phyloP scores from a whole-genome alignment of 2,113 vertebrate genomes.

The Siphamia tubifer region DNA sequence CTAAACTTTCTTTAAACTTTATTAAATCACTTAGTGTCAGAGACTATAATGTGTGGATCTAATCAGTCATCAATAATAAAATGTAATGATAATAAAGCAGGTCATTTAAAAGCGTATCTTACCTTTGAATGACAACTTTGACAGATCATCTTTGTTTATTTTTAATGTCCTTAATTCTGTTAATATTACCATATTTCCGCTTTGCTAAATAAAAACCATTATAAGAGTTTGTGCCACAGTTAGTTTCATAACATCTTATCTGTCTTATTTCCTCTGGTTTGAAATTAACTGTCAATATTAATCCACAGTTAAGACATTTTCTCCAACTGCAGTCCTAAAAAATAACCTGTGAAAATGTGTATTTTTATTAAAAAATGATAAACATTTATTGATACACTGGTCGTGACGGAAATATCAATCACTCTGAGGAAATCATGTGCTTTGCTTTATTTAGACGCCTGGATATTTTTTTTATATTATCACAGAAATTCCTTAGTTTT shows the following conservation, averaged over 20 bases:
- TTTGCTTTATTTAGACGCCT: slow-evolving; percentile 29
- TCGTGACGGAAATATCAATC: slow-evolving; percentile 69
- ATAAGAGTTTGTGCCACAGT: slow-evolving; percentile 21
- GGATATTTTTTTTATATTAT: slow-evolving; percentile 26
- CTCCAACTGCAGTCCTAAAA: neutral
- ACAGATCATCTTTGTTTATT: slow-evolving; percentile 8
- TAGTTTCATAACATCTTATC: slow-evolving; percentile 43
- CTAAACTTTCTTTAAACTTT: slow-evolving; percentile 3
- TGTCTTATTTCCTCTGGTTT: slow-evolving; percentile 22
- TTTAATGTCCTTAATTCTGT: slow-evolving; percentile 13
- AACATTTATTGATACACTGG: slow-evolving; percentile 69
- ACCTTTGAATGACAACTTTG: slow-evolving; percentile 38
- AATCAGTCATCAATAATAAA: slow-evolving; percentile 53
- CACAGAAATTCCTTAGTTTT: slow-evolving; percentile 43
- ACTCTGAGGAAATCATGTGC: slow-evolving; percentile 48
- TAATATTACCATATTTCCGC: neutral
- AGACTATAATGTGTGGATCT: slow-evolving; percentile 1
- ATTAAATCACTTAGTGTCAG: too few relatives aligned
- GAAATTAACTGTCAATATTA: slow-evolving; percentile 34
- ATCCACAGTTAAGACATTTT: slow-evolving; percentile 1
- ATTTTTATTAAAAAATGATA: slow-evolving; percentile 67
- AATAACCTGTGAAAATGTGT: slow-evolving; percentile 66
- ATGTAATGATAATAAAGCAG: neutral
- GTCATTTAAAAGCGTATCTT: slow-evolving; percentile 26
- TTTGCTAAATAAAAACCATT: slow-evolving; percentile 23